phyloP scores from a whole-genome alignment of 1,140 invertebrate genomes.

The Caenorhabditis tropicalis region DNA sequence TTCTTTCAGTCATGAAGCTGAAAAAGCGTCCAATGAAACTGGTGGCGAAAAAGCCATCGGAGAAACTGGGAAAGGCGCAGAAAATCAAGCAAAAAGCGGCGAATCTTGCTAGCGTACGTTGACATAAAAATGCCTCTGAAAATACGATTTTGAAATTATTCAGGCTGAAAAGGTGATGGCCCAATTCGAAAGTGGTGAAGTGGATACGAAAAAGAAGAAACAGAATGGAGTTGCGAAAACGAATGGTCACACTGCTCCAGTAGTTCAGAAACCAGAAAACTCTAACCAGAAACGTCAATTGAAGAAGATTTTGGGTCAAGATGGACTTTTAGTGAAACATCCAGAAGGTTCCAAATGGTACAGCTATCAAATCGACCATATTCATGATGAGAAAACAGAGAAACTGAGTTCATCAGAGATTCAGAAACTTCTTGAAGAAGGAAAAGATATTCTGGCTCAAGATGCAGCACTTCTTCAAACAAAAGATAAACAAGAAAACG shows the following conservation, averaged over 20 bases:
- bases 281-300: conserved; percentile 10
- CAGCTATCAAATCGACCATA: conserved; percentile 27
- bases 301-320: conserved; percentile 19
- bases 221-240: neutral
- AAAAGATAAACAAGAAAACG: conserved; percentile 24
- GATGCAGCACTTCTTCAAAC: conserved; percentile 21
- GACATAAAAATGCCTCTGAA: neutral
- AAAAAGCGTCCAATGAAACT: conserved; percentile 31
- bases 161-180: conserved; percentile 23
- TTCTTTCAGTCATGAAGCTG: neutral
- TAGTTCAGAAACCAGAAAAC: neutral
- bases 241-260: neutral
- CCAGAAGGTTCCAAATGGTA: conserved; percentile 42
- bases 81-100: neutral
- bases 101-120: neutral
- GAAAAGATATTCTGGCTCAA: neutral
- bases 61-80: neutral
- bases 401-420: neutral
- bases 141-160: neutral
- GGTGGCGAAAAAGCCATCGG: neutral
- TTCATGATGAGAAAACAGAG: conserved; percentile 13
- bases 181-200: conserved; percentile 2
- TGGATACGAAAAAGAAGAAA: neutral
- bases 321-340: conserved; percentile 18
- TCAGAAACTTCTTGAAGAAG: conserved; percentile 26